Conservation (phyloP, 2,888 invertebrate species). For the Amphimallon solstitiale region DNA sequence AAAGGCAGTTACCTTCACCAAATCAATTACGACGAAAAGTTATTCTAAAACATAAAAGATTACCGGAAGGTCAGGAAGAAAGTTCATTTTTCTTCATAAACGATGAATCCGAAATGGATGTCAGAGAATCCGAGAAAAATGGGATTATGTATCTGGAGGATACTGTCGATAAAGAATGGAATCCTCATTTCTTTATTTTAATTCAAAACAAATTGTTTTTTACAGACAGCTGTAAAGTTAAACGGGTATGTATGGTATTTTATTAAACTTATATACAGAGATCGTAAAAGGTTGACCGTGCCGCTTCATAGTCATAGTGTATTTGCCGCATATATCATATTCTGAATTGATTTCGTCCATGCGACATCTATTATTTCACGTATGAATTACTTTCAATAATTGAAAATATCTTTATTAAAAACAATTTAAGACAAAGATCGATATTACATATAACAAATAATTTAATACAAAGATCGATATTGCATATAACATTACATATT, state of each 20-base stretch:
- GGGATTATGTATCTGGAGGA: slow-evolving; percentile 91
- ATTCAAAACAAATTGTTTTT: slow-evolving; percentile 90
- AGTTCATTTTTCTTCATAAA: slow-evolving; percentile 68
- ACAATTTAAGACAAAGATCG: no score
- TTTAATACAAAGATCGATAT: no score
- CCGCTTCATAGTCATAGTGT: no score
- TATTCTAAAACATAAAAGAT: slow-evolving; percentile 90
- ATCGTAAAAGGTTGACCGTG: no score
- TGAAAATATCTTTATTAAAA: no score
- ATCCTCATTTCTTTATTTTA: slow-evolving; percentile 91
- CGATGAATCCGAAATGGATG: slow-evolving; percentile 77
- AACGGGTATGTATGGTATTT: slow-evolving; percentile 55
- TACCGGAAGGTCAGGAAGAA: slow-evolving; percentile 89
- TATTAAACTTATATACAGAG: no score
- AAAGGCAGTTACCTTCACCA: slow-evolving; percentile 84
- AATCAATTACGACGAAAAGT: slow-evolving; percentile 80
- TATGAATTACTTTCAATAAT: no score
- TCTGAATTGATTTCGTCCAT: no score
- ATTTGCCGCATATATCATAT: no score
- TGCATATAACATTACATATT: no score
- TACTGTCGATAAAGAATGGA: slow-evolving; percentile 89
- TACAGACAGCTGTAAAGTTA: slow-evolving; percentile 73
- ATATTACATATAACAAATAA: no score
- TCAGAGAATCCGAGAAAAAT: slow-evolving; percentile 86
- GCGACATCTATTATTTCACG: no score